Conservation (phyloP, 2,113 vertebrate species). For the Parus major region DNA sequence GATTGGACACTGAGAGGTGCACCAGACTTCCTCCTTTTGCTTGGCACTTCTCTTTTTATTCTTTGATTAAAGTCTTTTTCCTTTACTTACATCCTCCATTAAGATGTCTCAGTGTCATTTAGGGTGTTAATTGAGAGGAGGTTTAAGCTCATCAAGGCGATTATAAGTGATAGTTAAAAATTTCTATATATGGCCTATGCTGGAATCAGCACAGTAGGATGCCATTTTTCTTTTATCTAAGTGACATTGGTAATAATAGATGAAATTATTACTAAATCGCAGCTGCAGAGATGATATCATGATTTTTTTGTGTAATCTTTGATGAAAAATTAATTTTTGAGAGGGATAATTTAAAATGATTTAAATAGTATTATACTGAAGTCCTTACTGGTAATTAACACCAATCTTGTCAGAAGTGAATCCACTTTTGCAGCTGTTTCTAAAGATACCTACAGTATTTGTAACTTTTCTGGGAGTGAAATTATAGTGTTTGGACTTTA, state of each 20-base stretch:
- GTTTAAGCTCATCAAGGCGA: slow-evolving; percentile 94
- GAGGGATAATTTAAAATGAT: slow-evolving; percentile 88
- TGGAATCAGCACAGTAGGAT: slow-evolving; percentile 86
- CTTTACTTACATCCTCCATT: slow-evolving; percentile 88
- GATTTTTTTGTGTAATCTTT: slow-evolving; percentile 84
- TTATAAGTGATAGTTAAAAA: slow-evolving; percentile 96
- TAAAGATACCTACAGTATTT: slow-evolving; percentile 81
- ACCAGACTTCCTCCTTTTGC: slow-evolving; percentile 17
- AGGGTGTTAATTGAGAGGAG: slow-evolving; percentile 97
- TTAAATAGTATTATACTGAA: slow-evolving; percentile 85
- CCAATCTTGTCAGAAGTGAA: slow-evolving; percentile 82
- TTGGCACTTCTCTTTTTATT: slow-evolving; percentile 68
- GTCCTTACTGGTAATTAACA: slow-evolving; percentile 86
- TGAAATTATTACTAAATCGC: slow-evolving; percentile 91
- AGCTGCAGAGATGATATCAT: slow-evolving; percentile 91
- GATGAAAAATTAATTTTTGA: slow-evolving; percentile 86
- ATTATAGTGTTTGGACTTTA: slow-evolving; percentile 81
- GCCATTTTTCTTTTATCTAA: slow-evolving; percentile 91
- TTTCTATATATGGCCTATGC: slow-evolving; percentile 91
- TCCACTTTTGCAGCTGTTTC: slow-evolving; percentile 81
- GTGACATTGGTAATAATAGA: slow-evolving; percentile 92
- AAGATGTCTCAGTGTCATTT: slow-evolving; percentile 89
- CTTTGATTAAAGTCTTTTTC: slow-evolving; percentile 81
- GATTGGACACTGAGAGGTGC: slow-evolving; percentile 53
- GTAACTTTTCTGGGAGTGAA: slow-evolving; percentile 77